Evolutionary conservation across 2,113 vertebrate genomes (phyloP).

Genomic region (Cynocephalus volans): DNA sequence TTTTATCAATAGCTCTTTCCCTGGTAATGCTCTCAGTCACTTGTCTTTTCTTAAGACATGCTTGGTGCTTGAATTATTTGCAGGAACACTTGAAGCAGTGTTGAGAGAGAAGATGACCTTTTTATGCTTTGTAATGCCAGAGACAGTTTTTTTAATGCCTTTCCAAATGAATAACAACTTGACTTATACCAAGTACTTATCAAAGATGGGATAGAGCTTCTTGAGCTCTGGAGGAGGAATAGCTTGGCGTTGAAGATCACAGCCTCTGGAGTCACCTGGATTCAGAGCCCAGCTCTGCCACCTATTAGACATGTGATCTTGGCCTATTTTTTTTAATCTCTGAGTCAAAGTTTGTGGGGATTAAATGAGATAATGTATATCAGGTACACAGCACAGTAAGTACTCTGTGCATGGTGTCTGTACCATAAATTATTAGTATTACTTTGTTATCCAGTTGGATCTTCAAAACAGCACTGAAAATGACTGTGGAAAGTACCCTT

Average conservation of each 20-base stretch:
- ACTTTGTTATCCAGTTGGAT: neutral
- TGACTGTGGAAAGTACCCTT: neutral
- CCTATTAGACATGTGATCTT: neutral
- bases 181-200: conserved; percentile 1
- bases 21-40: neutral
- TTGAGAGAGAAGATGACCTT: conserved; percentile 51
- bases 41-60: conserved; percentile 33
- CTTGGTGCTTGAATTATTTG: neutral
- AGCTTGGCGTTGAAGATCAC: neutral
- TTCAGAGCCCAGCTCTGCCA: neutral
- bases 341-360: neutral
- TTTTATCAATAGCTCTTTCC: neutral
- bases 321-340: neutral
- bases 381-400: neutral
- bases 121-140: conserved; percentile 44
- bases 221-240: neutral
- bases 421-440: neutral
- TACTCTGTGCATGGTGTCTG: neutral
- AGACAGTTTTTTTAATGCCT: conserved; percentile 9
- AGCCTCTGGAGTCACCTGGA: neutral
- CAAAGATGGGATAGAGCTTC: neutral
- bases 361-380: neutral
- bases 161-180: conserved; percentile 19
- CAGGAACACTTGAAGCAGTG: conserved; percentile 42
- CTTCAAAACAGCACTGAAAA: neutral